Evolutionary conservation across 2,113 vertebrate genomes (phyloP).

Genomic region (Barnardius zonarius): DNA sequence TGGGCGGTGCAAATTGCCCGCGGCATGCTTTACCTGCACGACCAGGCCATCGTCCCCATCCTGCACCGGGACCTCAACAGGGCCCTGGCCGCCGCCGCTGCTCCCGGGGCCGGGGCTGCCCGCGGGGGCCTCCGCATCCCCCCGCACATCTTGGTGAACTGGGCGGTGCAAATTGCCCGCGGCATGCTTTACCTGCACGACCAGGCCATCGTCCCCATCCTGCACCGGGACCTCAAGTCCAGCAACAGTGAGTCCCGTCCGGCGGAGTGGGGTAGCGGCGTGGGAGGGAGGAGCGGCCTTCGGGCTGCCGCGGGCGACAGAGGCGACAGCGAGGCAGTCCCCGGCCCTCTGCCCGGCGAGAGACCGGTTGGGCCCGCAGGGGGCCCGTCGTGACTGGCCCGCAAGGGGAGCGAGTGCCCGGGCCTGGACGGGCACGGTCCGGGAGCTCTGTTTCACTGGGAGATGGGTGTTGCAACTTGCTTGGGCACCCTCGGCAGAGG

Average conservation of each 20-base stretch:
- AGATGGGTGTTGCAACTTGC: neutral
- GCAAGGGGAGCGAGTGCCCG: no score
- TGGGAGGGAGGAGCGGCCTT: neutral
- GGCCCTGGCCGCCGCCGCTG: constrained; percentile 72
- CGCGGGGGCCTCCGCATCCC: constrained; percentile 82
- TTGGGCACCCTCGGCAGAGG: neutral
- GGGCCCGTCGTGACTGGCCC: neutral
- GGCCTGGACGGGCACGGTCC: neutral
- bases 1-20: neutral
- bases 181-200: constrained; percentile 96
- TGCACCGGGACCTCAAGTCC: constrained; percentile 95
- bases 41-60: no score
- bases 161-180: constrained; percentile 93
- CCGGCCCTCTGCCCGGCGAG: neutral
- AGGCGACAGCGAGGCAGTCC: neutral
- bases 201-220: constrained; percentile 88
- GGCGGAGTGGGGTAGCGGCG: neutral
- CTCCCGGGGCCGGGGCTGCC: neutral
- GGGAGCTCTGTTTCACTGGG: neutral
- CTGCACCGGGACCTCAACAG: constrained; percentile 85
- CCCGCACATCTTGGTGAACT: constrained; percentile 91
- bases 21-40: no score
- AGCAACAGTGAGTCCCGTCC: constrained; percentile 88
- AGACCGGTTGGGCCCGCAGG: neutral
- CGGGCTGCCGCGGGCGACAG: neutral